Evolutionary conservation across 1,140 invertebrate species (phyloP), one percentile per base, ranked within the genome.

Genomic region (Drosophila sproati): DNA sequence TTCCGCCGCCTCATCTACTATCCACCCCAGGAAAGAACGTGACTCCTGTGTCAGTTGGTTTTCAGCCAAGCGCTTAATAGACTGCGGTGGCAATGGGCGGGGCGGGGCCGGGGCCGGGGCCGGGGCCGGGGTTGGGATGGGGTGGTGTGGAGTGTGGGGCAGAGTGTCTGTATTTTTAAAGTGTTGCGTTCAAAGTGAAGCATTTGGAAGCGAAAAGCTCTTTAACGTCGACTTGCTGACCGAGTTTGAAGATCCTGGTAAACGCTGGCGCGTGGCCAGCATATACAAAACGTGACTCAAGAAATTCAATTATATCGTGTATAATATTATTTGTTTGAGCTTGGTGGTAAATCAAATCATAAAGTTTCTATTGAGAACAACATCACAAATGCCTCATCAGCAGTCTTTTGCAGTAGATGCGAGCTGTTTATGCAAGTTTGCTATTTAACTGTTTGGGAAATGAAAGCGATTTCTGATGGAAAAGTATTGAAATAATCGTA

Each of bases 151-250:
- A 34, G 43, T 35, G 34, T 48, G 7, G 31, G 45, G 61, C 43
- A 31, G 52, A 34, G 43, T 35, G 60, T 75, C 63, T 60, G 67
- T 60, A 64, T 62, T 80, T 85, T 78, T 60, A 67, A 78, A 83
- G 77, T 79, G 82, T 48, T 20, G 43, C 39, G 62, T 51, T 64
- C 32, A 35, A 47, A 56, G 47, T 41, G 47, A 29, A 43, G 57
- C 43, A 32, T 62, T 70, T 61, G 39, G 34, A 12, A 10, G 10
- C 34, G n/a, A 55, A 68, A 29, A 10, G 10, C 56, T 51, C 47
- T 72, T 82, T 72, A 78, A 81, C 75, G 59, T 60, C 54, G 51
- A 54, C 34, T n/a, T 35, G 60, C 31, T 29, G 7, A 29, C 28
- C 48, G 47, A 45, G 39, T 60, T 43, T 70, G 52, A 39, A 74